Conservation (phyloP, 2,797 vertebrate species). For the Sebastes itinus region DNA sequence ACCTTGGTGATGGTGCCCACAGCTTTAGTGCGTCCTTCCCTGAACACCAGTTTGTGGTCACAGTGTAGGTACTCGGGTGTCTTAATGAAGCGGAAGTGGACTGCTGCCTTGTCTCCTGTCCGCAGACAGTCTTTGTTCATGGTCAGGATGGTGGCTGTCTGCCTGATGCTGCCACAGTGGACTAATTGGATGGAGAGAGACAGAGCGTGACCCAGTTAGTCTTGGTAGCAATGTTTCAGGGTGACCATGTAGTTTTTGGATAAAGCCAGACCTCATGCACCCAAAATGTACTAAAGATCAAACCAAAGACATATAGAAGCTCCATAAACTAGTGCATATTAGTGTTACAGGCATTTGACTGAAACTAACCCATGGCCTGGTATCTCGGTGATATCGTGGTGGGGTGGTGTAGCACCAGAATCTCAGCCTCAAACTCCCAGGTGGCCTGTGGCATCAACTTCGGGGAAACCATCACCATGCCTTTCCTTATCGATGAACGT, state of each 20-base stretch:
- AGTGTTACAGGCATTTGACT: neutral
- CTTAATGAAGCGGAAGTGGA: conserved; percentile 98
- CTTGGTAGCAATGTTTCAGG: neutral
- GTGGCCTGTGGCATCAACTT: conserved; percentile 93
- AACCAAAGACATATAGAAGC: neutral
- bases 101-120: conserved; percentile 94
- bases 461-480: conserved; percentile 98
- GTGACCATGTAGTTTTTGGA: neutral
- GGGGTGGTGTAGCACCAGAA: conserved; percentile 94
- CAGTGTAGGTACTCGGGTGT: conserved; percentile 94
- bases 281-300: neutral
- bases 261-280: neutral
- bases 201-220: neutral
- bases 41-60: conserved; percentile 94
- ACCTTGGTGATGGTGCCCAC: conserved; percentile 97
- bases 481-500: conserved; percentile 95
- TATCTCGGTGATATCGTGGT: conserved; percentile 96
- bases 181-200: conserved; percentile 54
- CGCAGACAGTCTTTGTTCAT: conserved; percentile 97
- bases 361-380: conserved; percentile 92
- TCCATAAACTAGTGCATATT: neutral
- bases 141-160: conserved; percentile 95
- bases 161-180: conserved; percentile 93
- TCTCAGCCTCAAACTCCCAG: conserved; percentile 98
- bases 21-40: conserved; percentile 95